Conservation (phyloP, 53 echinoderm and acorn worm genomes). For the Temnopleurus reevesii region DNA sequence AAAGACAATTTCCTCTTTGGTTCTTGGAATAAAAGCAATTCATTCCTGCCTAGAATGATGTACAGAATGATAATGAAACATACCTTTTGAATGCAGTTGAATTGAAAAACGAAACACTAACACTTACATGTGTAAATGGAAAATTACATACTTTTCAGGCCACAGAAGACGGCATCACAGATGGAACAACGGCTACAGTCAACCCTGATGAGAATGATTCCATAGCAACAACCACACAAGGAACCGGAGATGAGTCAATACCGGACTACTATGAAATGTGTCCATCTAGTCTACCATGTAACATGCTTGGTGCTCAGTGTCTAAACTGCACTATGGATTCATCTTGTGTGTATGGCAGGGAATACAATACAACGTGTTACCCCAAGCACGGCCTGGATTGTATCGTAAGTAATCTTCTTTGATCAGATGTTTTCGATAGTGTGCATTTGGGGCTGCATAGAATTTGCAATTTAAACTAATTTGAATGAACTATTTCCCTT, state of each 20-base stretch:
- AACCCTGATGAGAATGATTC: not conserved
- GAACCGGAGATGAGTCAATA: not conserved
- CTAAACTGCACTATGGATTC: conserved; percentile 72
- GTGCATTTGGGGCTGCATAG: not conserved
- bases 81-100: too few relatives aligned
- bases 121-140: too few relatives aligned
- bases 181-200: not conserved
- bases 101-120: too few relatives aligned
- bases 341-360: conserved; percentile 81
- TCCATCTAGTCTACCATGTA: conserved; percentile 68
- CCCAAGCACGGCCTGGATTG: conserved; percentile 75
- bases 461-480: not conserved
- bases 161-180: not conserved
- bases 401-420: conserved; percentile 74
- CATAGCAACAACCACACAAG: not conserved
- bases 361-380: conserved; percentile 79
- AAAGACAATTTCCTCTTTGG: too few relatives aligned
- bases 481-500: not conserved
- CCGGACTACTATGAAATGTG: conserved; percentile 55
- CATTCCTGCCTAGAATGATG: too few relatives aligned
- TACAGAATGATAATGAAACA: too few relatives aligned
- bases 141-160: not conserved
- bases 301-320: conserved; percentile 75
- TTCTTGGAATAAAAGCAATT: too few relatives aligned
- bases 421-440: not conserved